These are phyloP conservation scores for Gastracanthus pulcherrimus DNA, from an alignment of 2,888 invertebrate species.

Conservation along the genomic window DNA sequence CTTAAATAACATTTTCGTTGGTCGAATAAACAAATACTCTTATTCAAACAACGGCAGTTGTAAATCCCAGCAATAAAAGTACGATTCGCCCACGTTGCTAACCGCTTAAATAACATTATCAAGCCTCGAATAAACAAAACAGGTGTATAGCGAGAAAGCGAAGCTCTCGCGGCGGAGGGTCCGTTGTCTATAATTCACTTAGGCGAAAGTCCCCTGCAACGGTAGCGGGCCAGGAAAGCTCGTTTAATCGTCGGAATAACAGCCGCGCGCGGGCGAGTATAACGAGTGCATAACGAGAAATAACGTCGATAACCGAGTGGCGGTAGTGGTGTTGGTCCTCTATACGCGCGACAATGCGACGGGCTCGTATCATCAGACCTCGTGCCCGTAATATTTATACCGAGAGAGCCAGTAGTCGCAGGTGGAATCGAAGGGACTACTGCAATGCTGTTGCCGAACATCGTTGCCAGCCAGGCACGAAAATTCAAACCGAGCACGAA, in stretches of 20 bases:
- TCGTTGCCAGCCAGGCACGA: constrained; percentile 35
- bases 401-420: too few species aligned
- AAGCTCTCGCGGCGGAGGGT: not conserved
- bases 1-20: too few species aligned
- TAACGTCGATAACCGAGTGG: constrained; percentile 57
- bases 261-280: not conserved
- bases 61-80: not conserved
- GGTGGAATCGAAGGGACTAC: not conserved
- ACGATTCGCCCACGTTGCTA: too few species aligned
- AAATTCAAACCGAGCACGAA: constrained; percentile 45
- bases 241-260: constrained; percentile 58
- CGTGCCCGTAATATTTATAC: too few species aligned
- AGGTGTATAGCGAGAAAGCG: not conserved
- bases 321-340: constrained; percentile 34
- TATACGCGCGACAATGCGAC: constrained; percentile 9
- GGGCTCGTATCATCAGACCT: too few species aligned
- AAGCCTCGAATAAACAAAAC: not conserved
- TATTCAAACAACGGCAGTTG: not conserved
- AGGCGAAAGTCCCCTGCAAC: constrained; percentile 29
- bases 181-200: constrained; percentile 60
- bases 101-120: not conserved
- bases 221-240: constrained; percentile 48
- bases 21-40: not conserved
- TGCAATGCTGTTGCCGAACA: not conserved
- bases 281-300: constrained; percentile 60